Percentiles rank a stretch among this genome's conserved stretches.
Evolutionary conservation across 2,113 vertebrate genomes (phyloP).

Genomic region (Propithecus coquereli): DNA sequence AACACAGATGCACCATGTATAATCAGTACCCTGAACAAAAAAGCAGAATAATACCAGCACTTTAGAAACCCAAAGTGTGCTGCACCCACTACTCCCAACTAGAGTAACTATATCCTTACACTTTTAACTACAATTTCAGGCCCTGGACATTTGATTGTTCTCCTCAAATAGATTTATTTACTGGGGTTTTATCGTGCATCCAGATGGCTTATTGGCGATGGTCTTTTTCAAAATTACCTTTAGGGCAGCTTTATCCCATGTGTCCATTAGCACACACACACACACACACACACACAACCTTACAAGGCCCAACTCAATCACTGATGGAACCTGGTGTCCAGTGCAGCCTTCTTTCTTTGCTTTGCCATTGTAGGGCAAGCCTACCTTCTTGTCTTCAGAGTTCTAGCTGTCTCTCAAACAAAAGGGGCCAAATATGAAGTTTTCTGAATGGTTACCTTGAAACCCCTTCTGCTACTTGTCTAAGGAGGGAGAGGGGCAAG

Average conservation of each 20-base stretch:
- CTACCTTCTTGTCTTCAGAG: not conserved
- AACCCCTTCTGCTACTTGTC: not conserved
- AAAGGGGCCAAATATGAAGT: not conserved
- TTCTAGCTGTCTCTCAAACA: not conserved
- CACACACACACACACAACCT: not conserved
- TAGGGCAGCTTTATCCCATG: not conserved
- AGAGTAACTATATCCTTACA: not conserved
- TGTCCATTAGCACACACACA: too few relatives aligned
- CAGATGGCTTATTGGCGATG: not conserved
- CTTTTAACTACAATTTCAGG: not conserved
- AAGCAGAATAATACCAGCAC: not conserved
- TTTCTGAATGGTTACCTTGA: not conserved
- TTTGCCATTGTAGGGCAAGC: not conserved
- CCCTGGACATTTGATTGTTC: not conserved
- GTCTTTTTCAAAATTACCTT: not conserved
- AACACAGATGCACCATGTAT: not conserved
- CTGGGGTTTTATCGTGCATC: not conserved
- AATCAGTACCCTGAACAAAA: not conserved
- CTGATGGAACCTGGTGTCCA: not conserved
- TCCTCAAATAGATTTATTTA: not conserved
- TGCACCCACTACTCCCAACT: not conserved
- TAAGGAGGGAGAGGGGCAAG: not conserved
- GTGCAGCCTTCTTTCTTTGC: not conserved
- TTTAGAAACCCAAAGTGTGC: not conserved
- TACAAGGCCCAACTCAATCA: not conserved